Base-by-base conservation (phyloP, 2,113 vertebrate genomes). In the Naja naja region DNA sequence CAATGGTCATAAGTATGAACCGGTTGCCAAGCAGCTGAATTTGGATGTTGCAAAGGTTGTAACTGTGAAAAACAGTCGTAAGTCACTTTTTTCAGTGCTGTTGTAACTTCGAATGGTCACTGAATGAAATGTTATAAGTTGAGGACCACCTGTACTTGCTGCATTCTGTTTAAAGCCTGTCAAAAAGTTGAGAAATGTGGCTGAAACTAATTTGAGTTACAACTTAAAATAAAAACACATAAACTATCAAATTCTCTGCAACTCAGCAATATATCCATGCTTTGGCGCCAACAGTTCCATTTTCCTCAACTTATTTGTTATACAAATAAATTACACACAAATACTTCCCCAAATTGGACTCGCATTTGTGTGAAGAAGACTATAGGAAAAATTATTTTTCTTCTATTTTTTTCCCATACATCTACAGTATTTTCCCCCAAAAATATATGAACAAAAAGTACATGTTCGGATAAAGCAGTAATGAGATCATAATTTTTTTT, bases 401-500 rank as follows among this genome's bases (percentile, higher is more conserved):
- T 58, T 0, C 3, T 1, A 5, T 74, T 81, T 87, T 90, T 90
- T 92, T 93, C 56, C 56, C 30, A 5, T 54, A 7, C 0, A 27
- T 69, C 4, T 16, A 16, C 2, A 2, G 4, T 69, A 16, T 69
- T 69, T 27, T 16, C 1, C 3, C 9, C 8, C 30, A 16, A 69
- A 69, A 69, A 69, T 12, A 16, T n/a, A 16, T n/a, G 30, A 69
- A 16, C 30, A 69, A n/a, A 64, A 0, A 10, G 49, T 4, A 89
- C 5, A 55, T 53, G 1, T 47, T 45, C 20, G 85, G 23, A 81
- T n/a, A 47, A 81, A 5, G n/a, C 0, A 0, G 55, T 2, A 89
- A n/a, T 85, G 54, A 90, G 8, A 27, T 95, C 74, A 89, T 90
- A 92, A 90, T 87, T 89, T 89, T 1, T n/a, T 1, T 27, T 54